A percentile compares a stretch with the other conserved stretches of the same genome.
Conservation (phyloP, 1,140 invertebrate species). For the Wiebesia pumilae region DNA sequence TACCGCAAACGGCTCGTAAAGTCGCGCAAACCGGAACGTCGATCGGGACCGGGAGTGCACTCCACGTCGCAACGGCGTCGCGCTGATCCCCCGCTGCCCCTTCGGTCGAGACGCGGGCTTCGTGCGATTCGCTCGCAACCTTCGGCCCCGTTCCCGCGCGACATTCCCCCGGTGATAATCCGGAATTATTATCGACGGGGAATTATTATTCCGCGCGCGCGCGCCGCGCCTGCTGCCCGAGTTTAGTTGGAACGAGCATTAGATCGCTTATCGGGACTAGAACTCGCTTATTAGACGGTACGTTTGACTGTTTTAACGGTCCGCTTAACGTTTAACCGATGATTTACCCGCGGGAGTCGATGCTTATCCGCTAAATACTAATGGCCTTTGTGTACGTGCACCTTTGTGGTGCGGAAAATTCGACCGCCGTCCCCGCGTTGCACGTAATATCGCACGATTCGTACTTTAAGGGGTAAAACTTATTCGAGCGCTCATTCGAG, state of each 20-base stretch:
- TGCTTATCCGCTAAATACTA: slow-evolving; percentile 19
- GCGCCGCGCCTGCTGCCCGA: not conserved
- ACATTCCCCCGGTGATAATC: not conserved
- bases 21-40: slow-evolving; percentile 17
- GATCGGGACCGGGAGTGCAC: not conserved
- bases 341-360: slow-evolving; percentile 15
- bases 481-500: not conserved
- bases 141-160: not conserved
- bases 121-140: not conserved
- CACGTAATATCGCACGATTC: not conserved
- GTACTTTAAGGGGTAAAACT: not conserved
- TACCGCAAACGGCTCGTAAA: slow-evolving; percentile 35
- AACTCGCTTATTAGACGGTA: slow-evolving; percentile 31
- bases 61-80: not conserved
- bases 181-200: slow-evolving; percentile 9
- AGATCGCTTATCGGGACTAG: slow-evolving; percentile 31
- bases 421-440: not conserved
- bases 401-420: not conserved
- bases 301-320: slow-evolving; percentile 40
- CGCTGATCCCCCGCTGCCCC: not conserved
- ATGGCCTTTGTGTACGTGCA: not conserved
- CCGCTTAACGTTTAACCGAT: slow-evolving; percentile 25
- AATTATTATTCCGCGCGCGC: slow-evolving; percentile 26
- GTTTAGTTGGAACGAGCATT: not conserved
- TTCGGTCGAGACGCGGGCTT: no score